phyloP scores from a whole-genome alignment of 1,140 invertebrate genomes.

The Drosophila dunni region DNA sequence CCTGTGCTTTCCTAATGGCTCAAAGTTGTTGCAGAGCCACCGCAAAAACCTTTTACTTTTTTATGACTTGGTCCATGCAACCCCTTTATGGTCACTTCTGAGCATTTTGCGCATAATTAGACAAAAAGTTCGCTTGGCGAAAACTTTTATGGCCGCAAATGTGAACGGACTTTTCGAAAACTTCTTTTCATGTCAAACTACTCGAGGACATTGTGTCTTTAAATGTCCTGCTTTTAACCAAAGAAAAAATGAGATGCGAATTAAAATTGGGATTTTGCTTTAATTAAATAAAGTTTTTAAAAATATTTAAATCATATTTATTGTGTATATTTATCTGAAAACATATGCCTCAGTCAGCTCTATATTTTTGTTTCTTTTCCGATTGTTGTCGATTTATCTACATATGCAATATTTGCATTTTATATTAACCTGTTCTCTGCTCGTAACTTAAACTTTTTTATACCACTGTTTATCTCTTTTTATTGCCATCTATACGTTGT shows the following conservation, averaged over 20 bases:
- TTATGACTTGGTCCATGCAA: slow-evolving; percentile 33
- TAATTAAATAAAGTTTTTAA: too few species aligned
- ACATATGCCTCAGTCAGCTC: too few species aligned
- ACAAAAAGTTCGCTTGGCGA: slow-evolving; percentile 68
- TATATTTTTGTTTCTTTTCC: too few species aligned
- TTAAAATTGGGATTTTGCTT: background rate
- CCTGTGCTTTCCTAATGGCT: slow-evolving; percentile 45
- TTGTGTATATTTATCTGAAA: too few species aligned
- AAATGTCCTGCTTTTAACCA: slow-evolving; percentile 5
- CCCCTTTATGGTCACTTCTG: slow-evolving; percentile 75
- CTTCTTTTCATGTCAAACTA: slow-evolving; percentile 10
- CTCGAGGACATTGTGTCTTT: slow-evolving; percentile 8
- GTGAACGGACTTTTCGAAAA: slow-evolving; percentile 40
- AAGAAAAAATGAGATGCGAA: background rate
- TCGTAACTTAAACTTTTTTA: too few species aligned
- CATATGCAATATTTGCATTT: too few species aligned
- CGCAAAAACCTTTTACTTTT: slow-evolving; percentile 48
- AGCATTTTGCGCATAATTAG: slow-evolving; percentile 80
- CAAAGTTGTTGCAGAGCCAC: slow-evolving; percentile 42
- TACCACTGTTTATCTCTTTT: too few species aligned
- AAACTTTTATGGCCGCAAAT: slow-evolving; percentile 73
- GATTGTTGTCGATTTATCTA: too few species aligned
- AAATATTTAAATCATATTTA: too few species aligned
- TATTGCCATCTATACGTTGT: too few species aligned
- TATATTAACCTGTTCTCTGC: too few species aligned